These are phyloP conservation scores for Upupa epops DNA, from an alignment of 2,113 vertebrate species.

Conservation along the genomic window DNA sequence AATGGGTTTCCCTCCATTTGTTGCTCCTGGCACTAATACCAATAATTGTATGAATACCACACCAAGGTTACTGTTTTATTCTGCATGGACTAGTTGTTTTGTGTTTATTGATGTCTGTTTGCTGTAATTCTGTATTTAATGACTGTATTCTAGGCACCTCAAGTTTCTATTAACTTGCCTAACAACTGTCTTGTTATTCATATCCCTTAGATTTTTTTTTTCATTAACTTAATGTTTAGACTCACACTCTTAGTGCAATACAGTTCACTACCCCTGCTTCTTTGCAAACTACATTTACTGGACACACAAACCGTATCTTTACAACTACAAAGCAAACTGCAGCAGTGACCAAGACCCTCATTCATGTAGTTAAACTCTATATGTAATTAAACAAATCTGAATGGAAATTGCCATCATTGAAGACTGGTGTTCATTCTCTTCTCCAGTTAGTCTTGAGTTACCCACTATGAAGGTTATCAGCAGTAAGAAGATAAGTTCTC, in stretches of 20 bases:
- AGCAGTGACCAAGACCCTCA: neutral
- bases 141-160: neutral
- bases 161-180: neutral
- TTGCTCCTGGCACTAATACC: neutral
- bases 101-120: neutral
- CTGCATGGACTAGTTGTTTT: neutral
- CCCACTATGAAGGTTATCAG: neutral
- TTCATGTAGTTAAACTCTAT: neutral
- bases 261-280: neutral
- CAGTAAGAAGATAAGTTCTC: neutral
- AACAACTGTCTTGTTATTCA: neutral
- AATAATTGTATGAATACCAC: neutral
- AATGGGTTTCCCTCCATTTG: conserved; percentile 7
- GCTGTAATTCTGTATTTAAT: neutral
- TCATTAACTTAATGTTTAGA: neutral
- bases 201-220: neutral
- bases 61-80: neutral
- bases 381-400: neutral
- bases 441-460: neutral
- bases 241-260: neutral
- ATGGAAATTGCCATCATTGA: neutral
- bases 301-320: neutral
- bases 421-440: neutral
- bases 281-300: neutral
- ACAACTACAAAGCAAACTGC: neutral